Conservation (phyloP, 37 sponge, comb jelly and placozoan species). For the Tethya wilhelma region DNA sequence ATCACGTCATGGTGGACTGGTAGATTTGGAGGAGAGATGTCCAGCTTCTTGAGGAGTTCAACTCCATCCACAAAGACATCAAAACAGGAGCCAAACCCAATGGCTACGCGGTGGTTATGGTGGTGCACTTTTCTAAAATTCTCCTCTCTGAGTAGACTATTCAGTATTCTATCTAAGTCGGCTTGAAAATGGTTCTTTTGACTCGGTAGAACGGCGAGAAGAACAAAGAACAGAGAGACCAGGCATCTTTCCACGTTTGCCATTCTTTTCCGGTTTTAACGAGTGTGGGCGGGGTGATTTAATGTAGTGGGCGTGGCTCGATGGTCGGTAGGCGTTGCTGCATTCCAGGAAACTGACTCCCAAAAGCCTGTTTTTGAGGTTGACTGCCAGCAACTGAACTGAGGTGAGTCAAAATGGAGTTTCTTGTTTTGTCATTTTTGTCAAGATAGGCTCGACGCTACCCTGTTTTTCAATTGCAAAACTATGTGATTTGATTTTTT, state of each 20-base stretch:
- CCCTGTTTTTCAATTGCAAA: too few relatives aligned
- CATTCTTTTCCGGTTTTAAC: not conserved
- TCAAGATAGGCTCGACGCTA: too few relatives aligned
- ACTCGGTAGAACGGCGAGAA: constrained; percentile 4
- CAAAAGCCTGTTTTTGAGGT: too few relatives aligned
- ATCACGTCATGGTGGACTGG: constrained; percentile 49
- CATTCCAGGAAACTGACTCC: too few relatives aligned
- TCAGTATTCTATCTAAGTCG: constrained; percentile 15
- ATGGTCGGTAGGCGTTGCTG: too few relatives aligned
- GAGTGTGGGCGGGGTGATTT: too few relatives aligned
- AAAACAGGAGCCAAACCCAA: constrained; percentile 74
- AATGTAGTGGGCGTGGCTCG: too few relatives aligned
- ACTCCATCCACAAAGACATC: constrained; percentile 49
- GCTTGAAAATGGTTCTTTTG: not conserved
- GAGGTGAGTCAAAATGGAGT: too few relatives aligned
- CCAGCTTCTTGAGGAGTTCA: constrained; percentile 18
- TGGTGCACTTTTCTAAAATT: not conserved
- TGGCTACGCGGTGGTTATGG: constrained; percentile 49
- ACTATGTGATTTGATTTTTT: too few relatives aligned
- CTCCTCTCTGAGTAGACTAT: constrained; percentile 33
- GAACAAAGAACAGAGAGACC: not conserved
- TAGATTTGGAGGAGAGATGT: constrained; percentile 23
- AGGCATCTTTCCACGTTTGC: not conserved
- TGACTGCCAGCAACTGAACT: too few relatives aligned
- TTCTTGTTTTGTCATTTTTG: too few relatives aligned